Evolutionary conservation across 2,797 vertebrate genomes (phyloP), one percentile per base, ranked within the genome.

Genomic region (Ctenochaetus hawaiiensis): DNA sequence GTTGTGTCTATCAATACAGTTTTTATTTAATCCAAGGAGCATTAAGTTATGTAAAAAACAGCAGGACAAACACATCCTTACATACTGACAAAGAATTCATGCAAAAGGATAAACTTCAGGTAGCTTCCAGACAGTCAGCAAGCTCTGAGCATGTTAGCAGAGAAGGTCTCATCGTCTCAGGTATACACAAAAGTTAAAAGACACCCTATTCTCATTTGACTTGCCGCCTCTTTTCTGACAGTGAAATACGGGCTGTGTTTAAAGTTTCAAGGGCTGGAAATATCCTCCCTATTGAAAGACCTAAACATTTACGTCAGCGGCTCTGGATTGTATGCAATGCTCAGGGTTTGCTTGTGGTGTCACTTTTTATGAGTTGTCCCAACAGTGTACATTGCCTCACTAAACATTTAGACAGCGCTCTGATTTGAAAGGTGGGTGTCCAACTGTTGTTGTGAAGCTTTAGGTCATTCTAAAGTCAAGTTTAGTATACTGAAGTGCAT

Each of bases 191-290:
- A 72, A 64, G 88, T 89, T 72, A 90, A 80, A 81, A 84, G 90
- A 92, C 85, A 93, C 87, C 88, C 54, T 41, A 47, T 69, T 87
- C 88, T 91, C 75, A 0, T 78, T 81, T 85, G 83, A 84, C 90
- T 71, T 23, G 51, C 79, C 6, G 45, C 61, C 77, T 88, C 69
- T 23, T 62, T 64, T 52, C 81, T 91, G 83, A 90, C 81, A 82
- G 75, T 85, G 87, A 92, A 90, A 87, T 83, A 79, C 52, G 0
- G 83, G 70, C 87, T 81, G 64, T 90, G 88, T 93, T 90, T 90
- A 90, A 92, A 89, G 84, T 92, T 93, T 92, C 77, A 93, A 84
- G 81, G 68, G 86, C 80, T 92, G 83, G 89, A 92, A 91, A 86
- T 89, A 91, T 90, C 84, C 77, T 79, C 72, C 67, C 76, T 54